Evolutionary conservation across 2,113 vertebrate genomes (phyloP).

Genomic region (Myotis brandtii): DNA sequence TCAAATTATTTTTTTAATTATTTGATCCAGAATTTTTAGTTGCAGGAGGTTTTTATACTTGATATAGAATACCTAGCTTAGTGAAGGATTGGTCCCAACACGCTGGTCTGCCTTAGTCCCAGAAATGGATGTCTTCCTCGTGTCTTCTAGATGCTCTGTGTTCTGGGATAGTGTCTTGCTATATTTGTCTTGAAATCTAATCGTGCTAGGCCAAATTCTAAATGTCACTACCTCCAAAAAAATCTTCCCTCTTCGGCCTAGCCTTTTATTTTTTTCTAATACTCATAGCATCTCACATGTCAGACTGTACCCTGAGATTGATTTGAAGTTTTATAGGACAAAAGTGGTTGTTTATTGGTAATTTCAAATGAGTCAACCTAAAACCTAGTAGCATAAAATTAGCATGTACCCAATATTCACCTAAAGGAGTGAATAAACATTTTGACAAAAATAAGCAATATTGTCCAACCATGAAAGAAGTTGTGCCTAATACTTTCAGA

Average conservation of each 20-base stretch:
- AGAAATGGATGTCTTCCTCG: neutral
- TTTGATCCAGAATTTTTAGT: neutral
- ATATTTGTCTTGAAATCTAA: neutral
- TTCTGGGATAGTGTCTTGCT: neutral
- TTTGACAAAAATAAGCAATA: conserved; percentile 17
- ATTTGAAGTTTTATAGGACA: neutral
- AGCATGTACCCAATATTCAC: neutral
- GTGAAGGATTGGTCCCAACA: neutral
- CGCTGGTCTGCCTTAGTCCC: neutral
- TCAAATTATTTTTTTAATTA: neutral
- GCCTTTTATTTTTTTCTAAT: neutral
- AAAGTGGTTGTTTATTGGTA: neutral
- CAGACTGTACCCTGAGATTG: neutral
- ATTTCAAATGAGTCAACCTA: neutral
- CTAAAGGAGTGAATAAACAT: conserved; percentile 6
- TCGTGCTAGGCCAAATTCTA: neutral
- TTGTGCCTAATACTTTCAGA: neutral
- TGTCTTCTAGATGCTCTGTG: neutral
- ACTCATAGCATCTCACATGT: neutral
- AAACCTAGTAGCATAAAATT: neutral
- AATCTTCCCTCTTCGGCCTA: neutral
- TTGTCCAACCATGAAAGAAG: neutral
- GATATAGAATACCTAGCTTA: neutral
- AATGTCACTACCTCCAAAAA: neutral
- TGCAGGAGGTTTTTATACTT: neutral